Conservation (phyloP, 1,140 invertebrate species). For the Drosophila carrolli region DNA sequence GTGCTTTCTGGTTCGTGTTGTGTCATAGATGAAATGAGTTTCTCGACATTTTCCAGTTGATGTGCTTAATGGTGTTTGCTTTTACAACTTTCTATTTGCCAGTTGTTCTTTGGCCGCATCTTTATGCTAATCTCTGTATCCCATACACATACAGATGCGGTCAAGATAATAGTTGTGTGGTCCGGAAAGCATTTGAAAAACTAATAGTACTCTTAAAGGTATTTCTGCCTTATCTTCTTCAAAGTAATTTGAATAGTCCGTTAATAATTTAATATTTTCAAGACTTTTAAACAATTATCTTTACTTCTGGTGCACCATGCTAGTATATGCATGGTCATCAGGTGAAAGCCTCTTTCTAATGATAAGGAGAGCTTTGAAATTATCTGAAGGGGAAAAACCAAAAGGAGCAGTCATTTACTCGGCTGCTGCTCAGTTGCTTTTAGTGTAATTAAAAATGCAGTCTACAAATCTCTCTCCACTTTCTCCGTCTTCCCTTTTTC, state of each 20-base stretch:
- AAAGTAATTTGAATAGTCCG: too few species aligned
- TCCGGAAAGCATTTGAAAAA: not conserved
- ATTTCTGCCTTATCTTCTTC: not conserved
- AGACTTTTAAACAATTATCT: too few species aligned
- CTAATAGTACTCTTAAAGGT: not conserved
- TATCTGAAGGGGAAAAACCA: constrained; percentile 14
- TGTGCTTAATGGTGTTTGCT: constrained; percentile 81
- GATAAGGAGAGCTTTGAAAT: constrained; percentile 31
- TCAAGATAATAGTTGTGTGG: constrained; percentile 6
- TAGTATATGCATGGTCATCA: not conserved
- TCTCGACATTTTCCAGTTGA: constrained; percentile 76
- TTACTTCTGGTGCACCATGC: too few species aligned
- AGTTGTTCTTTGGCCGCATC: constrained; percentile 48
- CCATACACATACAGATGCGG: constrained; percentile 30
- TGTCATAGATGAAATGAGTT: constrained; percentile 74
- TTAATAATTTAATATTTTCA: too few species aligned
- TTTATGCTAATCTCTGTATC: constrained; percentile 77
- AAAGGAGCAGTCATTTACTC: constrained; percentile 44
- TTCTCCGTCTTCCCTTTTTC: constrained; percentile 24
- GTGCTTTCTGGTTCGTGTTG: constrained; percentile 24
- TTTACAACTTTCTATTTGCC: constrained; percentile 72
- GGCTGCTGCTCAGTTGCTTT: constrained; percentile 56
- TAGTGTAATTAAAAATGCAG: constrained; percentile 76
- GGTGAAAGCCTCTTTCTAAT: constrained; percentile 10
- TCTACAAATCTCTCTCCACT: constrained; percentile 54